Base-by-base conservation (phyloP, 92 coral and sea anemone species). In the Desmophyllum pertusum region DNA sequence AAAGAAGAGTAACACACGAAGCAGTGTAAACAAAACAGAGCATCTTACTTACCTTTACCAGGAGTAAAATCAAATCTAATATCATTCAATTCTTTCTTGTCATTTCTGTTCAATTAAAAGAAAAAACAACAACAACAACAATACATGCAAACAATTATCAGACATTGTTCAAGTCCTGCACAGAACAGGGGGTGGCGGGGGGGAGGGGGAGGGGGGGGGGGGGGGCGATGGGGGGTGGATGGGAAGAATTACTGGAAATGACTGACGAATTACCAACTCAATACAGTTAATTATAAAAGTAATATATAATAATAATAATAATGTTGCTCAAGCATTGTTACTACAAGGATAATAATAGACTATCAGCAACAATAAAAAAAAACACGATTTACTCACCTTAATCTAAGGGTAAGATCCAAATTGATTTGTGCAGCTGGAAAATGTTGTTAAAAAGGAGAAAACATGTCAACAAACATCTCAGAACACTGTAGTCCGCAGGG, bases 21-120 rank as follows among this genome's bases (percentile, higher is more conserved):
- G 42, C 9, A 2, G 25, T 7, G 77, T 17, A 36, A 55, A 53
- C 1, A 10, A 40, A 30, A 19, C 66, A 38, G 31, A 68, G 29
- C 40, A 15, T 8, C 25, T 37, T 27, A 51, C 87, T 81, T 33
- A 94, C 99, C 99, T 92, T 96, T 92, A 40, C 92, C 96, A 48
- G 90, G 94, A 51, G 92, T 92, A 65, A 96, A 96, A 67, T 96
- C 99, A 78, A 96, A 96, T 66, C 99, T 90, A 81, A 96, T 96
- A 81, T 96, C 99, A 84, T 96, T 96, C 80, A 96, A 81, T 81
- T 96, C 99, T 75, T 94, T 94, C 88, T 93, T 96, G 42, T 92
- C 91, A 85, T 96, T 96, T 87, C 99, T 96, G 81, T 23, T 63
- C 27, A 43, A 70, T 42, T 42, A 41, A 48, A 42, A 21, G 42